These are phyloP conservation scores for Leistus spinibarbis DNA, from an alignment of 2,888 invertebrate species.

Conservation along the genomic window DNA sequence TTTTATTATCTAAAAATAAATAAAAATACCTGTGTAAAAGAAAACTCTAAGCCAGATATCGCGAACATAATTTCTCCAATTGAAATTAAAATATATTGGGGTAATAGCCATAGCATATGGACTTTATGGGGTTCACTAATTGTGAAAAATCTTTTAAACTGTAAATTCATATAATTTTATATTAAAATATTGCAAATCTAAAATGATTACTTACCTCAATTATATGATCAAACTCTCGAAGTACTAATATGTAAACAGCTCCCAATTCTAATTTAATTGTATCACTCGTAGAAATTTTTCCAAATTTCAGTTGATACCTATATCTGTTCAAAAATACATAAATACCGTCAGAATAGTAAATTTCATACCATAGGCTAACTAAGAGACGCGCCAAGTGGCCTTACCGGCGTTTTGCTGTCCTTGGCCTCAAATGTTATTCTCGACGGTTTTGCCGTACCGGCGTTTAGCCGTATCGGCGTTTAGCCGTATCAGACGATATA, in stretches of 20 bases:
- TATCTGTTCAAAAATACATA: constrained; percentile 47
- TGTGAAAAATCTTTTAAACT: constrained; percentile 63
- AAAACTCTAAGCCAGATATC: constrained; percentile 81
- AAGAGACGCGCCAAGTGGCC: too few species aligned
- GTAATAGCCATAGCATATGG: constrained; percentile 75
- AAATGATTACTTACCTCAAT: constrained; percentile 54
- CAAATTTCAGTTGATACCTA: constrained; percentile 48
- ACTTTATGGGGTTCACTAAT: constrained; percentile 70
- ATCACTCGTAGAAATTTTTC: constrained; percentile 44
- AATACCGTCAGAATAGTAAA: too few species aligned
- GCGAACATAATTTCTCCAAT: constrained; percentile 84
- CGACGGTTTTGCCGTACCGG: too few species aligned
- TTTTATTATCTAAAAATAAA: too few species aligned
- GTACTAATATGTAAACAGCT: constrained; percentile 64
- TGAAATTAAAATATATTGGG: constrained; percentile 81
- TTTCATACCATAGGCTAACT: too few species aligned
- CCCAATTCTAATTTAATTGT: constrained; percentile 54
- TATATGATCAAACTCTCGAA: constrained; percentile 51
- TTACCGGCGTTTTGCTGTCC: too few species aligned
- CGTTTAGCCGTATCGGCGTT: too few species aligned
- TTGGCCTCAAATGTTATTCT: too few species aligned
- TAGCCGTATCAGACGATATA: too few species aligned
- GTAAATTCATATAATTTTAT: constrained; percentile 20
- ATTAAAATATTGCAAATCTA: constrained; percentile 3
- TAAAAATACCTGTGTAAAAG: constrained; percentile 73